These are phyloP conservation scores for Brachymystax lenok DNA, from an alignment of 2,797 vertebrate genomes.

Conservation along the genomic window DNA sequence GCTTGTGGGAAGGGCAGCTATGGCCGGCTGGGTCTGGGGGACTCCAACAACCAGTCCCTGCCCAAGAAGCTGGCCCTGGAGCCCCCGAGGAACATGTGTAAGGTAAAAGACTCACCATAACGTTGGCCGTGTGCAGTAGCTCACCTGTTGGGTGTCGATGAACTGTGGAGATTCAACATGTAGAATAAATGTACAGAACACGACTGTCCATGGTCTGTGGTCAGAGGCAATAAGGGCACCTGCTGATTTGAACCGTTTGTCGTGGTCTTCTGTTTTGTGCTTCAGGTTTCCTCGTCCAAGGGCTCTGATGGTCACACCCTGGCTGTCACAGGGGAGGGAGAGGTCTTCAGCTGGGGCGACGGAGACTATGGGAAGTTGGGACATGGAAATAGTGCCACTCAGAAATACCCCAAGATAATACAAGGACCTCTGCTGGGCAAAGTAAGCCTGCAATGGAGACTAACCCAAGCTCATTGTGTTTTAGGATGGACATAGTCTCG, in stretches of 20 bases:
- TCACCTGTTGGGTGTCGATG: not conserved
- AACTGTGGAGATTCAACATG: not conserved
- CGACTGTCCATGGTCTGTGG: not conserved
- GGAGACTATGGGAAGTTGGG: slow-evolving; percentile 71
- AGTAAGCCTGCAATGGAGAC: slow-evolving; percentile 34
- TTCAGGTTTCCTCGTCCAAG: slow-evolving; percentile 63
- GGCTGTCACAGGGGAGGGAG: slow-evolving; percentile 63
- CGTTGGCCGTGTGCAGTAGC: not conserved
- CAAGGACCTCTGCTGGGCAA: slow-evolving; percentile 67
- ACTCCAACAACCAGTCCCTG: slow-evolving; percentile 70
- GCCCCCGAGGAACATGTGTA: slow-evolving; percentile 58
- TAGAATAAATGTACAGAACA: not conserved
- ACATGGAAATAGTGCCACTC: slow-evolving; percentile 69
- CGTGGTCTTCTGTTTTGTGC: not conserved
- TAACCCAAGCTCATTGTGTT: not conserved
- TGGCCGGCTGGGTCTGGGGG: slow-evolving; percentile 65
- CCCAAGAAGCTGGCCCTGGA: slow-evolving; percentile 68
- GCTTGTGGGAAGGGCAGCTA: slow-evolving; percentile 72
- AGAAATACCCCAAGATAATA: slow-evolving; percentile 70
- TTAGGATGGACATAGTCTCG: not conserved
- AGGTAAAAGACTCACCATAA: slow-evolving; percentile 10
- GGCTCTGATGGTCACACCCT: slow-evolving; percentile 68
- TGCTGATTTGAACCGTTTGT: not conserved
- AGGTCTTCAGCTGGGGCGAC: slow-evolving; percentile 70
- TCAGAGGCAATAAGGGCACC: not conserved